Base-by-base conservation (phyloP, 2,797 vertebrate genomes). In the Dromococcyx pavoninus region DNA sequence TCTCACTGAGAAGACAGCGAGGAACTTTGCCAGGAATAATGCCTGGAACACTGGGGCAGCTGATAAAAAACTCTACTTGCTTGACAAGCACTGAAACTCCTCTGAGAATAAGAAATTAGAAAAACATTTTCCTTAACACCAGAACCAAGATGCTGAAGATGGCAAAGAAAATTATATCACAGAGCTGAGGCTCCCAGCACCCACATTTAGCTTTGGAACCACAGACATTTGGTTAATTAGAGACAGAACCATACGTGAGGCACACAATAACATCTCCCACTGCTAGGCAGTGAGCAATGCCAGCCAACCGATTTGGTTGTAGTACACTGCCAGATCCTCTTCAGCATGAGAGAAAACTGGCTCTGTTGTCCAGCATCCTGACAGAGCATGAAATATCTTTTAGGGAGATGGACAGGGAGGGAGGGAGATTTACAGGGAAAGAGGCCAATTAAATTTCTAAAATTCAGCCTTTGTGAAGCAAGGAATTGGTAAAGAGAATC, bases 241-340 rank as follows among this genome's bases (percentile, higher is more conserved):
- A 94, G 81, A 89, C 91, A 95, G 88, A 37, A 77, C 33, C 44
- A 77, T 91, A 83, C 15, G 57, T 94, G 94, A 95, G 87, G 64
- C 72, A 54, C 61, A 80, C 78, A 74, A 28, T 74, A 65, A 88
- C 2, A 7, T 86, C 87, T 93, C 87, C 94, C 73, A 89, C 87
- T 94, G 91, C 75, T 89, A 83, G 33, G 75, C 85, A 80, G 81
- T 11, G 32, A 91, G 79, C 69, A 74, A 60, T 69, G 82, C 82
- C 93, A 91, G 85, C 54, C 89, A 89, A 39, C 30, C 1, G 2
- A 51, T 72, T 67, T 66, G 74, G 41, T 27, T 57, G 41, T 17
- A 39, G 43, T 7, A 61, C 0, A 1, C 46, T 85, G 84, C 65
- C 82, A 92, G 78, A 94, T 80, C 72, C 44, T 89, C 72, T 74